Conservation (phyloP, 2,113 vertebrate genomes). For the Lophius piscatorius region DNA sequence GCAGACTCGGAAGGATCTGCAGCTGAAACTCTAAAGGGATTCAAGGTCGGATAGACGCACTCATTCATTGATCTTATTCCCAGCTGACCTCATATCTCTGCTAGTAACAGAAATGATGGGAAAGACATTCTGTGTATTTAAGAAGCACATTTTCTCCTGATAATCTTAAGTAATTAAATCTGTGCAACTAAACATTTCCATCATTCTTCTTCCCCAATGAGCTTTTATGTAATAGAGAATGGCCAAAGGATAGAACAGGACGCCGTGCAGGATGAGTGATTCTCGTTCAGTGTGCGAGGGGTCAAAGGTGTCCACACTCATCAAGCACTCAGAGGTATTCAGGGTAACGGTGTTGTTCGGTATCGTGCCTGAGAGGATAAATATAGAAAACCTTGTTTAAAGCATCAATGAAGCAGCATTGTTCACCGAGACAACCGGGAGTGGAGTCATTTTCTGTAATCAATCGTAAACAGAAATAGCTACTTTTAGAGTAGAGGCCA, state of each 20-base stretch:
- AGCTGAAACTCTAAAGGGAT: slow-evolving; percentile 15
- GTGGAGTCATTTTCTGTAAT: too few species aligned
- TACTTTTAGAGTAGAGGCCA: background rate
- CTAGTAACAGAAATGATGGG: background rate
- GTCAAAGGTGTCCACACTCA: slow-evolving; percentile 30
- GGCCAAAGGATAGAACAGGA: slow-evolving; percentile 10
- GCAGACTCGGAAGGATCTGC: slow-evolving; percentile 17
- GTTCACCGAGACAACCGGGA: too few species aligned
- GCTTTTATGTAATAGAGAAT: slow-evolving; percentile 21
- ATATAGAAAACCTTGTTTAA: slow-evolving; percentile 50
- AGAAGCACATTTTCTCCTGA: background rate
- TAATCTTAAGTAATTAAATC: background rate
- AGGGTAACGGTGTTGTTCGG: slow-evolving; percentile 24
- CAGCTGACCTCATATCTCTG: background rate
- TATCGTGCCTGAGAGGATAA: slow-evolving; percentile 22
- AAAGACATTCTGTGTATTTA: background rate
- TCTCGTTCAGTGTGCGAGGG: background rate
- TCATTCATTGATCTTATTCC: background rate
- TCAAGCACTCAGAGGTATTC: slow-evolving; percentile 16
- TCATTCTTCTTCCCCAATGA: background rate
- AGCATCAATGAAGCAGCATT: too few species aligned
- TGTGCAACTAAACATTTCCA: background rate
- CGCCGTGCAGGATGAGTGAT: slow-evolving; percentile 1
- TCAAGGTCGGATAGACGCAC: slow-evolving; percentile 16
- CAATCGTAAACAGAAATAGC: slow-evolving; percentile 10